Base-by-base conservation (phyloP, 2,797 vertebrate species). In the Rallus crepitans region DNA sequence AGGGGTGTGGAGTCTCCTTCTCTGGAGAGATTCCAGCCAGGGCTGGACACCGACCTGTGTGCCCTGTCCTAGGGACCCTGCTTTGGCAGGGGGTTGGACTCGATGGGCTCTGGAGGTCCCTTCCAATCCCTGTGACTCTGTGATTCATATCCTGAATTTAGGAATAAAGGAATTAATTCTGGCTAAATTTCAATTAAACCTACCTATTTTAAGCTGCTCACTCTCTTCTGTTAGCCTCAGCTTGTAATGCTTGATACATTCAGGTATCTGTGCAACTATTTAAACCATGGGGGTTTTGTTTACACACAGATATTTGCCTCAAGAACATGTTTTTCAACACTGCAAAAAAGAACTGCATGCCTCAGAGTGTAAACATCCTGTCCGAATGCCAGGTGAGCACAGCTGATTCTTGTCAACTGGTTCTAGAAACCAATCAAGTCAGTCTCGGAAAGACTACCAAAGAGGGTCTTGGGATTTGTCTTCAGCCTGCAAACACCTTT, bases 261-360 rank as follows among this genome's bases (percentile, higher is more conserved):
- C 2, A 1, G 21, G 30, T 42, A n/a, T 30, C 15, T 11, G 6
- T 2, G 19, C 13, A 70, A 40, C 12, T 40, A 3, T 10, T 40
- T 33, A 39, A 28, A 33, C 24, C 2, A 0, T 0, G 33, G 25
- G 12, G 12, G 6, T 0, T 3, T 31, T 68, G 25, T n/a, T 77
- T 18, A 30, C 28, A 11, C 4, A 4, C 2, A 1, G 0, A 0
- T 18, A 14, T 28, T 68, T 42, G 31, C 42, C 75, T 4, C 40
- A 16, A 16, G 33, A 2, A 7, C 2, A 3, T 9, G 4, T 30
- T 55, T 69, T 40, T 5, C 39, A 37, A 16, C 12, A 1, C 1
- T 6, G 17, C 53, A 50, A 35, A 56, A 27, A 52, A 77, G 68
- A 30, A 30, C 1, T 17, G 30, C 12, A 2, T 5, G 21, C 4